Base-by-base conservation (phyloP, 2,888 invertebrate species). In the Erebia ligea region DNA sequence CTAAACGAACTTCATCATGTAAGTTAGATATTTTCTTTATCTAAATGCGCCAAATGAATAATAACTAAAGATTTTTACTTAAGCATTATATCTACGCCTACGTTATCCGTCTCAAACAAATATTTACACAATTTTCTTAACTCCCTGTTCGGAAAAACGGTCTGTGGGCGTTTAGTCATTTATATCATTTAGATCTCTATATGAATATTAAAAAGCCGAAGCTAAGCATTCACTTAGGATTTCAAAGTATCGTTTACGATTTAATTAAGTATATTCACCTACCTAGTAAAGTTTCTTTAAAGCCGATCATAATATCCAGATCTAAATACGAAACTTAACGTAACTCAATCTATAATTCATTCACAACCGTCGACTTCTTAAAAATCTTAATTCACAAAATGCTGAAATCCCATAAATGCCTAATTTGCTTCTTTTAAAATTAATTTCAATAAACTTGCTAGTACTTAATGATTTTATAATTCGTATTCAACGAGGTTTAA, bases 51-150 rank as follows among this genome's bases (percentile, higher is more conserved):
- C 13, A 19, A 61, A 45, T 61, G 42, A 61, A 61, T 61, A 61
- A 42, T 61, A 61, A 61, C 19, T 45, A 61, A 61, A 42, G n/a
- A 4, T 59, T 59, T 59, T 59, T 17, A 42, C 40, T 42, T 59
- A n/a, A 59, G 58, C 17, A 5, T 40, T 34, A 34, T 34, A 3
- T 42, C 17, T 17, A 42, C 59, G 42, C 17, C 42, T 59, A 17
- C 34, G 59, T 9, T 17, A 17, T 2, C 17, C 59, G 42, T 59
- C 59, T 59, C 11, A 59, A 59, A 59, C 19, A 61, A 61, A 61
- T 42, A 61, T 61, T 61, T 42, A 61, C 13, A 19, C 10, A 45
- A 42, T 61, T 61, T 61, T 61, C 61, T 61, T 61, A 17, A 42
- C 11, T 61, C 19, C 42, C 17, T 5, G 19, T 61, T 19, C 45